phyloP scores from a whole-genome alignment of 2,113 vertebrate genomes.

The Clinocottus analis region DNA sequence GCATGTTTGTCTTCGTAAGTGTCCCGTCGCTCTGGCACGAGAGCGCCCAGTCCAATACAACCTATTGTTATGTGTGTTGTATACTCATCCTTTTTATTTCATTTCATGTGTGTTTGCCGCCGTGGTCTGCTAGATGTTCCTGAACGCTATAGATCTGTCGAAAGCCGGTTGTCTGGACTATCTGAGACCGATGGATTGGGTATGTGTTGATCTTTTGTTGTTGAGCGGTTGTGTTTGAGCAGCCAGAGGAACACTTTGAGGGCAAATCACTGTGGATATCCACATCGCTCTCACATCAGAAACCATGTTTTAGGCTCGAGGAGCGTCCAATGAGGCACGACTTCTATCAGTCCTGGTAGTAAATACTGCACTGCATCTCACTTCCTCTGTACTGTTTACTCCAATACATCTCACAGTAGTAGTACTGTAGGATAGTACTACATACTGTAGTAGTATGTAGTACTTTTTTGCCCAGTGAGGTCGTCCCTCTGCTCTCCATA shows the following conservation, averaged over 20 bases:
- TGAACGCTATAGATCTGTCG: background rate
- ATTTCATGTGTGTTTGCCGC: background rate
- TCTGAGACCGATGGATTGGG: too few species aligned
- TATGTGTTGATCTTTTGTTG: background rate
- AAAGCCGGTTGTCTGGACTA: fast-evolving
- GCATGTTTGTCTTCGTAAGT: slow-evolving; percentile 20
- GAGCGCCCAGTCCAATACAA: background rate
- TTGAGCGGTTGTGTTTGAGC: background rate
- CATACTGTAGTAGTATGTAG: too few species aligned
- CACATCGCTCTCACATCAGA: too few species aligned
- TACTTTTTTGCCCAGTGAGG: too few species aligned
- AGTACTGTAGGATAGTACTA: too few species aligned
- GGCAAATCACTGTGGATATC: background rate
- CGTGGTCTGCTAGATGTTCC: slow-evolving; percentile 23
- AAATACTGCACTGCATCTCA: too few species aligned
- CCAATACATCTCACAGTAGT: too few species aligned
- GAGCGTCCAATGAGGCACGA: background rate
- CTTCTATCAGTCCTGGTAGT: too few species aligned
- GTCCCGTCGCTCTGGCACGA: background rate
- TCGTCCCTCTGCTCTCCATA: too few species aligned
- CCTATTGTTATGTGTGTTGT: background rate
- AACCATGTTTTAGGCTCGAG: background rate
- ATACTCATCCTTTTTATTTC: background rate
- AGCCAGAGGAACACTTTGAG: background rate
- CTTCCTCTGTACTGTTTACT: too few species aligned